Evolutionary conservation across 2,888 invertebrate genomes (phyloP).

Genomic region (Ashinkailepas kermadecensis): DNA sequence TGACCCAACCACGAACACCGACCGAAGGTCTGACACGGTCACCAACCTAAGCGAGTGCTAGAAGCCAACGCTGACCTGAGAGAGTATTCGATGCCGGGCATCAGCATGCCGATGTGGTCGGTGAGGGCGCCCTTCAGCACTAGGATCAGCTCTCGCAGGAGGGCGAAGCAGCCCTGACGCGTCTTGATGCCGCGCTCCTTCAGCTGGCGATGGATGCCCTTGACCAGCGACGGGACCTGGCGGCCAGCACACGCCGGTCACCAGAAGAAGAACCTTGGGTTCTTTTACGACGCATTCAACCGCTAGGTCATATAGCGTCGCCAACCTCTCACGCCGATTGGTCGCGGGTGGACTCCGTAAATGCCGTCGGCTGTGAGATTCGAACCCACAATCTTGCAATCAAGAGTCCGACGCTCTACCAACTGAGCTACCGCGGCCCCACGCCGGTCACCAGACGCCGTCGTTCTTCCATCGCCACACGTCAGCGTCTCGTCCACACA

Average conservation of each 20-base stretch:
- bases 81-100: slow-evolving; percentile 83
- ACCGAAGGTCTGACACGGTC: neutral
- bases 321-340: too few species aligned
- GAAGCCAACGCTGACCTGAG: slow-evolving; percentile 49
- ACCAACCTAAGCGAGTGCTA: neutral
- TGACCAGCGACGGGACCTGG: slow-evolving; percentile 69
- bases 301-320: too few species aligned
- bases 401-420: too few species aligned
- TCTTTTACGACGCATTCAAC: too few species aligned
- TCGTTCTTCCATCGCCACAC: neutral
- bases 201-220: slow-evolving; percentile 79
- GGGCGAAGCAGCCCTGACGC: slow-evolving; percentile 81
- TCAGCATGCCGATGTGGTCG: slow-evolving; percentile 70
- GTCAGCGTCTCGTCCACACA: too few species aligned
- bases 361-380: too few species aligned
- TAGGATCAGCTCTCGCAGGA: slow-evolving; percentile 80
- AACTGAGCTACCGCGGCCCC: too few species aligned
- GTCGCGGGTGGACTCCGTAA: too few species aligned
- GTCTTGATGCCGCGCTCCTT: slow-evolving; percentile 77
- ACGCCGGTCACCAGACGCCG: neutral
- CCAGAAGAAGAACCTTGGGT: too few species aligned
- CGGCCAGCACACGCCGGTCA: neutral
- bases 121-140: slow-evolving; percentile 84
- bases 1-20: too few species aligned
- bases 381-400: too few species aligned